phyloP scores from a whole-genome alignment of 2,888 invertebrate species.

The Nemoura dubitans region DNA sequence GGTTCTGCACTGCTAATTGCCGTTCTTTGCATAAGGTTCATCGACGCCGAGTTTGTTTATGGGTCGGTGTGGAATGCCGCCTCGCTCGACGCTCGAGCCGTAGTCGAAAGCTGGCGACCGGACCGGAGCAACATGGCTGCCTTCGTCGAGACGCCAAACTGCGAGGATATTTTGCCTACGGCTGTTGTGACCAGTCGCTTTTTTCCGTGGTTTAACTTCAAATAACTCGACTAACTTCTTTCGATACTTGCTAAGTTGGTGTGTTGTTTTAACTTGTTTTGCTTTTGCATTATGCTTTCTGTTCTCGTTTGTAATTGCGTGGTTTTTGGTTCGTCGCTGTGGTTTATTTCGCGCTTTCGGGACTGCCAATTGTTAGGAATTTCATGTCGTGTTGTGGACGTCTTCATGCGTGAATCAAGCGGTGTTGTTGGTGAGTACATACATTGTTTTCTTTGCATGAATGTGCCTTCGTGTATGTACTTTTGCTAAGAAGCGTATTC shows the following conservation, averaged over 20 bases:
- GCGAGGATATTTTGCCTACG: too few relatives aligned
- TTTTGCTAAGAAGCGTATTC: too few relatives aligned
- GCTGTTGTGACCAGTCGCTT: too few relatives aligned
- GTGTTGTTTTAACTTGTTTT: background rate
- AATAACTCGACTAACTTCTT: background rate
- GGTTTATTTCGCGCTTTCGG: background rate
- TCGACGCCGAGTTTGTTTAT: background rate
- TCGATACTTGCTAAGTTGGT: background rate
- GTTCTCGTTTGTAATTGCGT: too few relatives aligned
- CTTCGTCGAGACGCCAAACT: too few relatives aligned
- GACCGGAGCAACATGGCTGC: too few relatives aligned
- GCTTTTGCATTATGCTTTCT: too few relatives aligned
- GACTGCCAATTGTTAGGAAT: background rate
- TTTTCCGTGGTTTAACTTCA: too few relatives aligned
- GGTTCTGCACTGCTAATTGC: slow-evolving; percentile 33
- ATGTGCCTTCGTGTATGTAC: too few relatives aligned
- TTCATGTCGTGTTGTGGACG: background rate
- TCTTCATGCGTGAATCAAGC: background rate
- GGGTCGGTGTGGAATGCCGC: background rate
- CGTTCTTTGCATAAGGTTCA: background rate
- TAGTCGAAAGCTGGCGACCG: too few relatives aligned
- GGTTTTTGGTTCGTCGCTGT: background rate
- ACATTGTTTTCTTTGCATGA: too few relatives aligned
- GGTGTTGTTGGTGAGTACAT: background rate
- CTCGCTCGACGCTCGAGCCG: too few relatives aligned